Percentiles rank a stretch among this genome's conserved stretches.
phyloP scores from a whole-genome alignment of 2,797 vertebrate species.

The Sciaenops ocellatus region DNA sequence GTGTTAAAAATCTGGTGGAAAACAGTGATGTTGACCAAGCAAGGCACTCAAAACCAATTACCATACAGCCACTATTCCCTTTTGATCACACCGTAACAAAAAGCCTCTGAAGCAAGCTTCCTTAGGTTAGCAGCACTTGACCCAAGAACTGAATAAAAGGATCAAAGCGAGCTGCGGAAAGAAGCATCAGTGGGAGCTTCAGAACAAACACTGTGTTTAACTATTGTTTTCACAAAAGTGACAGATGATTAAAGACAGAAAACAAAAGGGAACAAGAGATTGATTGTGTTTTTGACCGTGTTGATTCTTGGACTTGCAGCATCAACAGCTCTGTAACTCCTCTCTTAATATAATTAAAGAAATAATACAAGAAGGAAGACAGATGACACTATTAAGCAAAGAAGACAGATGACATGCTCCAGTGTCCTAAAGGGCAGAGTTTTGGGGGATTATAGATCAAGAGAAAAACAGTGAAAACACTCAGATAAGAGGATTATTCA shows the following conservation, averaged over 20 bases:
- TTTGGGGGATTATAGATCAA: conserved; percentile 33
- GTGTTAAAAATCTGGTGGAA: conserved; percentile 26
- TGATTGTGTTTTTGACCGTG: conserved; percentile 14
- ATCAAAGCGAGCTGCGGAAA: conserved; percentile 53
- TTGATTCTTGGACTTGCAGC: conserved; percentile 8
- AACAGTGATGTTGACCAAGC: conserved; percentile 40
- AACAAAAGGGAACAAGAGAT: conserved; percentile 16
- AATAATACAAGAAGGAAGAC: conserved; percentile 15
- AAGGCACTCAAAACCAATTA: conserved; percentile 34
- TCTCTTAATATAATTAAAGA: conserved; percentile 22
- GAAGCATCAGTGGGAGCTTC: conserved; percentile 33
- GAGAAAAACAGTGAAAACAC: conserved; percentile 18
- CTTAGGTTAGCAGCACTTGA: conserved; percentile 50
- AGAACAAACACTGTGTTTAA: conserved; percentile 25
- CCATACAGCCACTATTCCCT: conserved; percentile 27
- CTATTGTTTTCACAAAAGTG: conserved; percentile 33
- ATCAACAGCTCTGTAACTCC: background rate
- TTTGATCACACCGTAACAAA: conserved; percentile 58
- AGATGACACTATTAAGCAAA: background rate
- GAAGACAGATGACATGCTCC: background rate
- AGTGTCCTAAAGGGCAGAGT: conserved; percentile 17
- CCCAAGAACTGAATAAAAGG: conserved; percentile 59
- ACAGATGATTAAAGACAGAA: conserved; percentile 53
- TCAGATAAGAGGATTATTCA: conserved; percentile 34
- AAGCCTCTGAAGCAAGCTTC: conserved; percentile 36